Conservation (phyloP, 53 echinoderm and acorn worm genomes). For the Paracentrotus lividus region DNA sequence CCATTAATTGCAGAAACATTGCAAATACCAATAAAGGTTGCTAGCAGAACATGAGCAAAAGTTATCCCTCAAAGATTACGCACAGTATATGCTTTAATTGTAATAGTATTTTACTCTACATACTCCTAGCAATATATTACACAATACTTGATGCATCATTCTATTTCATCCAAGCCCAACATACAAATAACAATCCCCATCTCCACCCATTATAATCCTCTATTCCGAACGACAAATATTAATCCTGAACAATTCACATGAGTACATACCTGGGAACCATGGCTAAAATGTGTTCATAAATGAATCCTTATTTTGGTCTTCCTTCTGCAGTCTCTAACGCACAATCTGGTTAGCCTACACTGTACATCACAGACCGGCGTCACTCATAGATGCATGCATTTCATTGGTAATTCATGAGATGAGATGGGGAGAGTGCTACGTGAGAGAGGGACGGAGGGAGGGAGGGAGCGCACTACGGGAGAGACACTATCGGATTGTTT, state of each 20-base stretch:
- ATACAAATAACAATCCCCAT: neutral
- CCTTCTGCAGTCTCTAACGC: neutral
- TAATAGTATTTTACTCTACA: no score
- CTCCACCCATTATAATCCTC: neutral
- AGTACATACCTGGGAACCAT: slow-evolving; percentile 59
- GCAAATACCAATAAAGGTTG: no score
- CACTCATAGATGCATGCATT: neutral
- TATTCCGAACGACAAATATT: neutral
- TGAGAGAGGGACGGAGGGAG: neutral
- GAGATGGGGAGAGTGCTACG: no score
- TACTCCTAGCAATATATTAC: no score
- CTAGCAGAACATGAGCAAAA: no score
- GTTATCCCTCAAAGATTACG: no score
- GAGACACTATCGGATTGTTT: slow-evolving; percentile 20
- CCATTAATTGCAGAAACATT: no score
- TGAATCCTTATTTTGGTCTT: slow-evolving; percentile 19
- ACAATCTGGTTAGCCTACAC: neutral
- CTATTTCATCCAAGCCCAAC: no score
- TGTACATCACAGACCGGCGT: slow-evolving; percentile 5
- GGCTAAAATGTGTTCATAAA: slow-evolving; percentile 55
- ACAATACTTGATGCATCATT: no score
- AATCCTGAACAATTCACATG: neutral
- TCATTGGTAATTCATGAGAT: slow-evolving; percentile 51
- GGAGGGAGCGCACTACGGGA: neutral
- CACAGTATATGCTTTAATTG: no score